phyloP scores from a whole-genome alignment of 92 coral and sea anemone species.

The Actinostola sp. region DNA sequence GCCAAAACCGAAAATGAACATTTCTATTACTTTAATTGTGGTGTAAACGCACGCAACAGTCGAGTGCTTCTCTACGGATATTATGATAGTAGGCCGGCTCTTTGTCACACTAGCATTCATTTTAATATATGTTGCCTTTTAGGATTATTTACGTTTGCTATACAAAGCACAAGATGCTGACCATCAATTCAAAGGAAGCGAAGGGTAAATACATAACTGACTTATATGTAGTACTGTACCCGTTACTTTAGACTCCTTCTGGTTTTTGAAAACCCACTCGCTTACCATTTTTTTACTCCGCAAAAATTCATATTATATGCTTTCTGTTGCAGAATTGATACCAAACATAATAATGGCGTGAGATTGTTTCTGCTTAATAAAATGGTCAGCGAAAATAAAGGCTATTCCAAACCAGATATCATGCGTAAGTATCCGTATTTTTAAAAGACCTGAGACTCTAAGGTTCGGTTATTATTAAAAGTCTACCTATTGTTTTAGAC shows the following conservation, averaged over 20 bases:
- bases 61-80: too few relatives aligned
- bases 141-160: constrained; percentile 10
- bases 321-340: neutral
- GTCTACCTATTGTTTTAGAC: too few relatives aligned
- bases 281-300: neutral
- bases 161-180: constrained; percentile 6
- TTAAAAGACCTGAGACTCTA: too few relatives aligned
- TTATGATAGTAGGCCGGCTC: neutral
- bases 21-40: too few relatives aligned
- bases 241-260: too few relatives aligned
- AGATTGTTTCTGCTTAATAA: neutral
- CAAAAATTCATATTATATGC: neutral
- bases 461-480: too few relatives aligned
- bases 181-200: constrained; percentile 13
- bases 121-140: too few relatives aligned
- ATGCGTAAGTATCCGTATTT: too few relatives aligned
- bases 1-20: too few relatives aligned
- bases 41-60: too few relatives aligned
- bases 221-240: too few relatives aligned
- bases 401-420: neutral
- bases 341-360: neutral
- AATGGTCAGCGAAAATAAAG: neutral
- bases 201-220: constrained; percentile 3
- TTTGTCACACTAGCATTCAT: neutral
- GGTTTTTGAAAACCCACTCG: too few relatives aligned